A percentile compares a stretch with the other conserved stretches of the same genome.
phyloP scores from a whole-genome alignment of 2,888 invertebrate genomes.

The Drosophila ezoana region DNA sequence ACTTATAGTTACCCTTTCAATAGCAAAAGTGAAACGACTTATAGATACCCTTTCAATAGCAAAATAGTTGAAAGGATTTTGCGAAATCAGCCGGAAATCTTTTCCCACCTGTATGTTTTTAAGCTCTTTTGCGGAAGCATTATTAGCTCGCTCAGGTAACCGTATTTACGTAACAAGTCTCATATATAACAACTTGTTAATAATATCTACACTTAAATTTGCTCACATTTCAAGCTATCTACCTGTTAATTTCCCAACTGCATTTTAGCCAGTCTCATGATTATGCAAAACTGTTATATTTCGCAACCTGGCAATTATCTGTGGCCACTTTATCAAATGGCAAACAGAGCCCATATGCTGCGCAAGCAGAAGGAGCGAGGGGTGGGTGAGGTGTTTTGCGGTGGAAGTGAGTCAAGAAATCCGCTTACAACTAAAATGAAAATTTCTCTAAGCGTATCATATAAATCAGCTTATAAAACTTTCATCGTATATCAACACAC shows the following conservation, averaged over 20 bases:
- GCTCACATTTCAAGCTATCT: not conserved
- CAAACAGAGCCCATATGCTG: constrained; percentile 24
- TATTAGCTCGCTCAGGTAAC: no score
- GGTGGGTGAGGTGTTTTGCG: not conserved
- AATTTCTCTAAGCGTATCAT: constrained; percentile 50
- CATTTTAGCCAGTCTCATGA: constrained; percentile 11
- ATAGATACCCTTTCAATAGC: no score
- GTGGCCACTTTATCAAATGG: constrained; percentile 34
- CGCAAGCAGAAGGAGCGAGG: not conserved
- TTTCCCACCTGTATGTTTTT: no score
- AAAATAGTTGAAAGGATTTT: no score
- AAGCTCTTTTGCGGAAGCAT: no score
- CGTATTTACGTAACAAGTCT: no score
- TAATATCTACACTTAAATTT: not conserved
- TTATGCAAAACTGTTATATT: constrained; percentile 25
- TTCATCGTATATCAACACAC: constrained; percentile 74
- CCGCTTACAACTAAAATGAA: constrained; percentile 48
- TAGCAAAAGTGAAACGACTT: no score
- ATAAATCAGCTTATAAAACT: constrained; percentile 73
- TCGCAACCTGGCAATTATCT: constrained; percentile 37
- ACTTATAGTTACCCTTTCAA: no score
- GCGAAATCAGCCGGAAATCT: no score
- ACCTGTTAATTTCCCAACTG: constrained; percentile 28
- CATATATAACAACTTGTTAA: no score
- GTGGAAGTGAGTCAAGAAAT: constrained; percentile 35